Percentiles rank a stretch among this genome's conserved stretches.
Evolutionary conservation across 2,888 invertebrate genomes (phyloP).

Genomic region (Himalopsyche tibetana): DNA sequence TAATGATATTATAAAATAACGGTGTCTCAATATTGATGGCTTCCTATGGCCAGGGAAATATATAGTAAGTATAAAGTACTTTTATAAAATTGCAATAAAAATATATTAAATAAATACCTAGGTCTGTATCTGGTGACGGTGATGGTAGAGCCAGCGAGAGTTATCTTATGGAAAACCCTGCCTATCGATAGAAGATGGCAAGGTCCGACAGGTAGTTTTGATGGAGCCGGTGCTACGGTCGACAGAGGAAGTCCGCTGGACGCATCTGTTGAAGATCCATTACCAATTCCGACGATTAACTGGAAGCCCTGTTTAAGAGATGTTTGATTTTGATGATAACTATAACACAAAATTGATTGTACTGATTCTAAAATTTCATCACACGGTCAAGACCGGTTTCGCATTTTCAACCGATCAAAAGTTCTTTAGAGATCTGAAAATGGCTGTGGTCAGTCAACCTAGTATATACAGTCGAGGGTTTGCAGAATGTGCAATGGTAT

Average conservation of each 20-base stretch:
- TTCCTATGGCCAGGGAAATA: too few relatives aligned
- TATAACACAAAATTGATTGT: too few relatives aligned
- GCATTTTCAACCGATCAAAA: too few relatives aligned
- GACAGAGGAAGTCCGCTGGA: conserved; percentile 72
- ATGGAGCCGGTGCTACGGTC: conserved; percentile 73
- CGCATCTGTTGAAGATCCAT: conserved; percentile 71
- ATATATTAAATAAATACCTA: conserved; percentile 76
- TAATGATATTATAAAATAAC: too few relatives aligned
- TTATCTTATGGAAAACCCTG: conserved; percentile 94
- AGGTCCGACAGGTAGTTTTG: conserved; percentile 76
- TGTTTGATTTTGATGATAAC: background rate
- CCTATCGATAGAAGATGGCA: conserved; percentile 94
- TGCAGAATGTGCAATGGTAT: too few relatives aligned
- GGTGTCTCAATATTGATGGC: too few relatives aligned
- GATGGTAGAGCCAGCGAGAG: conserved; percentile 91
- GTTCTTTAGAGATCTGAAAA: too few relatives aligned
- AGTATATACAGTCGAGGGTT: too few relatives aligned
- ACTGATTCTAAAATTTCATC: too few relatives aligned
- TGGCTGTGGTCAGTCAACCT: too few relatives aligned
- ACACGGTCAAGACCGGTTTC: too few relatives aligned
- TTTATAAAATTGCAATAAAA: background rate
- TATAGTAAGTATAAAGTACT: too few relatives aligned
- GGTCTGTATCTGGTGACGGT: conserved; percentile 95
- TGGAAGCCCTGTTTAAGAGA: conserved; percentile 84
- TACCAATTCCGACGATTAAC: conserved; percentile 80